Percentiles rank a stretch among this genome's conserved stretches.
phyloP scores from a whole-genome alignment of 2,888 invertebrate genomes.

The Cataglyphis rosenhaueri region DNA sequence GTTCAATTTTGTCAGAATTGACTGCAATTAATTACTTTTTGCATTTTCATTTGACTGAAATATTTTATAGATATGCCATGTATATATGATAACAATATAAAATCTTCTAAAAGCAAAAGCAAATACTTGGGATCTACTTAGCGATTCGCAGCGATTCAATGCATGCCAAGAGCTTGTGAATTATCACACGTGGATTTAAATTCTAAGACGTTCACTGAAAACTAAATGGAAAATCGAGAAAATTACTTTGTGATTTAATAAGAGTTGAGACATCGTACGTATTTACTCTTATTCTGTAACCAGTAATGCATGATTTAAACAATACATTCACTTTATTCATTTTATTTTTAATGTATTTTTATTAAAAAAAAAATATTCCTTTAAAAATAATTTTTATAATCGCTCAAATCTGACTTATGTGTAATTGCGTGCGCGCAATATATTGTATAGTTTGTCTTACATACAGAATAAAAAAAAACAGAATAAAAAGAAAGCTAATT shows the following conservation, averaged over 20 bases:
- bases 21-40: conserved; percentile 27
- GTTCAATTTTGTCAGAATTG: conserved; percentile 20
- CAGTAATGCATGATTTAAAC: not conserved
- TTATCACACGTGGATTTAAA: conserved; percentile 20
- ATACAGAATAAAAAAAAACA: not conserved
- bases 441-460: not conserved
- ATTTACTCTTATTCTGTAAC: not conserved
- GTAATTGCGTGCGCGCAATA: not conserved
- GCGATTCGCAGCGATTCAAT: not conserved
- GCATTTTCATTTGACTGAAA: not conserved
- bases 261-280: not conserved
- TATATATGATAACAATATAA: not conserved
- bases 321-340: not conserved
- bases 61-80: not conserved
- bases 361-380: not conserved
- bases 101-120: conserved; percentile 32
- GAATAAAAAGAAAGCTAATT: not conserved
- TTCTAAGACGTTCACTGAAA: not conserved
- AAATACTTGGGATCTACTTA: conserved; percentile 13
- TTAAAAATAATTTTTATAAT: not conserved
- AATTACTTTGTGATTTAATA: conserved; percentile 5
- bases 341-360: not conserved
- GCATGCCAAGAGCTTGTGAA: conserved; percentile 19
- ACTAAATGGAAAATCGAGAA: conserved; percentile 24
- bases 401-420: not conserved